Evolutionary conservation across 2,113 vertebrate species (phyloP).

Genomic region (Leuciscus idus): DNA sequence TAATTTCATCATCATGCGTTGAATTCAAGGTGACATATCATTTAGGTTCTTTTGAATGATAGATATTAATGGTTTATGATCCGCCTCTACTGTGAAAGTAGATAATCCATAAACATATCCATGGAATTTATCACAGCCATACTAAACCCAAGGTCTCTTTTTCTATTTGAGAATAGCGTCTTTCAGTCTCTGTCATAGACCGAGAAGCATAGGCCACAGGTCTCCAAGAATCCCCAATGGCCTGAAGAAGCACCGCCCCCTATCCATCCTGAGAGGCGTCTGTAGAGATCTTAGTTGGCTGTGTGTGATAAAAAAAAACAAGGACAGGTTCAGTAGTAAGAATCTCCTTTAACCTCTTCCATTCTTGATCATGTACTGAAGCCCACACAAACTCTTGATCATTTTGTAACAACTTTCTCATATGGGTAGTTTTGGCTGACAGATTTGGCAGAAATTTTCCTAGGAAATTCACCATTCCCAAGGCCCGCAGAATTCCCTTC

Average conservation of each 20-base stretch:
- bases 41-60: slow-evolving; percentile 51
- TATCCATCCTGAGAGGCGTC: too few species aligned
- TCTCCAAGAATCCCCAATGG: too few species aligned
- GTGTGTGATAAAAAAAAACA: not conserved
- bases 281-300: too few species aligned
- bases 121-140: not conserved
- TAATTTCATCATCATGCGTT: not conserved
- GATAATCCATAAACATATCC: slow-evolving; percentile 41
- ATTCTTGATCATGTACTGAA: not conserved
- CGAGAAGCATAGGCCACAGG: slow-evolving; percentile 7
- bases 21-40: slow-evolving; percentile 25
- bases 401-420: not conserved
- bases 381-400: not conserved
- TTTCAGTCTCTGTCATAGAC: slow-evolving; percentile 37
- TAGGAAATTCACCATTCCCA: not conserved
- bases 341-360: slow-evolving; percentile 13
- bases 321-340: not conserved
- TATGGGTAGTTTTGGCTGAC: not conserved
- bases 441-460: not conserved
- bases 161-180: slow-evolving; percentile 37
- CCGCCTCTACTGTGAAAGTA: slow-evolving; percentile 30
- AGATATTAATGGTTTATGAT: slow-evolving; percentile 41
- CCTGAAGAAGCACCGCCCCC: too few species aligned
- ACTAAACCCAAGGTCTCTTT: not conserved
- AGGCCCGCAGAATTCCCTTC: not conserved